Percentiles rank a stretch among this genome's conserved stretches.
Conservation (phyloP, 2,797 vertebrate genomes). For the Scolopax rusticola region DNA sequence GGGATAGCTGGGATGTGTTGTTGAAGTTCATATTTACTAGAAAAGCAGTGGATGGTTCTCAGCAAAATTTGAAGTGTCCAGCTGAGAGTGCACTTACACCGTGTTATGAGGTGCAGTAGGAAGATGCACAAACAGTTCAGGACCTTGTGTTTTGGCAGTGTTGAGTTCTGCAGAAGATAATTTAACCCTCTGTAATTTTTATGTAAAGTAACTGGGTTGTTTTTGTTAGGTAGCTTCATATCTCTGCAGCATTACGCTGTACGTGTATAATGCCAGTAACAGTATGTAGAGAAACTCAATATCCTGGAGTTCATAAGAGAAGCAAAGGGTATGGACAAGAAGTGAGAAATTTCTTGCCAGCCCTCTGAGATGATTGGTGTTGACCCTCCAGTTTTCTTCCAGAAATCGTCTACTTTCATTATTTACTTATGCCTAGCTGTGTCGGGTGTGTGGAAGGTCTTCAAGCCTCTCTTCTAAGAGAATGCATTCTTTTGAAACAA, state of each 20-base stretch:
- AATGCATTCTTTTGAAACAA: not conserved
- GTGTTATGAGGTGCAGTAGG: rapidly evolving
- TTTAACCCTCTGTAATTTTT: not conserved
- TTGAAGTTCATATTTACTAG: not conserved
- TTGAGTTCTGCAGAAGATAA: not conserved
- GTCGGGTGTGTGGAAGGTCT: not conserved
- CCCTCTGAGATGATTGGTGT: not conserved
- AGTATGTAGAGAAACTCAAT: not conserved
- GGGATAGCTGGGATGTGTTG: not conserved
- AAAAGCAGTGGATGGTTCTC: not conserved
- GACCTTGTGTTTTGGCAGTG: not conserved
- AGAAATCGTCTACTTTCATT: not conserved
- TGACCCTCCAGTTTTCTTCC: not conserved
- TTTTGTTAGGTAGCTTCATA: not conserved
- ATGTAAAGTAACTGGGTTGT: not conserved
- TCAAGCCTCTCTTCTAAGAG: not conserved
- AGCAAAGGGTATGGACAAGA: not conserved
- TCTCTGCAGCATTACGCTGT: not conserved
- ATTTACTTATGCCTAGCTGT: not conserved
- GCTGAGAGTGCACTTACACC: not conserved
- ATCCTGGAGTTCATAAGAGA: not conserved
- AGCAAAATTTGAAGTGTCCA: not conserved
- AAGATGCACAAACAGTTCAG: not conserved
- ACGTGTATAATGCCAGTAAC: not conserved
- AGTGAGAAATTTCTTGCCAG: not conserved